Evolutionary conservation across 2,113 vertebrate genomes (phyloP).

Genomic region (Potamarius usumacintae): DNA sequence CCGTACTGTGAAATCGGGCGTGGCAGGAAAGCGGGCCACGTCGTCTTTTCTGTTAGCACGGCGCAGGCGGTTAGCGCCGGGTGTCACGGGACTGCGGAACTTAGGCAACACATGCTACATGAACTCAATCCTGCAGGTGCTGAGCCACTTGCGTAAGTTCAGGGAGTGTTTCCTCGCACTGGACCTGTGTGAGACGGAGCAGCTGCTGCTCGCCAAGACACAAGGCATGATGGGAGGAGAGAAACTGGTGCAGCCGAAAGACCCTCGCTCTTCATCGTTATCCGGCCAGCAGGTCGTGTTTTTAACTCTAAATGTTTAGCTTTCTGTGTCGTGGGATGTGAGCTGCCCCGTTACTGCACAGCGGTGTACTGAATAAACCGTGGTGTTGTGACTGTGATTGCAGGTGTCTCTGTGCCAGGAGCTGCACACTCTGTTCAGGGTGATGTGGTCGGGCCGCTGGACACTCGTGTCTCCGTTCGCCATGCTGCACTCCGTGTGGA

Average conservation of each 20-base stretch:
- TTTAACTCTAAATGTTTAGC: not conserved
- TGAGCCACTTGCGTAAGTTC: conserved; percentile 98
- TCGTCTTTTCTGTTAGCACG: conserved; percentile 70
- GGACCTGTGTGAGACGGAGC: conserved; percentile 91
- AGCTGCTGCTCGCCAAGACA: conserved; percentile 84
- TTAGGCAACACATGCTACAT: conserved; percentile 98
- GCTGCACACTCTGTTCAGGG: conserved; percentile 95
- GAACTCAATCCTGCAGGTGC: conserved; percentile 99
- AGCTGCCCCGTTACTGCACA: not conserved
- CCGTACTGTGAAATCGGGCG: conserved; percentile 56
- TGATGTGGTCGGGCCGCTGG: conserved; percentile 99
- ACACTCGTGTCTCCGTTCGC: conserved; percentile 95
- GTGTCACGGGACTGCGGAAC: conserved; percentile 94
- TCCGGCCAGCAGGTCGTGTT: conserved; percentile 15
- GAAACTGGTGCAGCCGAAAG: conserved; percentile 91
- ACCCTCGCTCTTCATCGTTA: conserved; percentile 78
- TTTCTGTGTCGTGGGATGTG: not conserved
- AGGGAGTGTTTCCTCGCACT: conserved; percentile 96
- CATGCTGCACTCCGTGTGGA: conserved; percentile 99
- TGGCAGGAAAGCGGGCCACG: conserved; percentile 63
- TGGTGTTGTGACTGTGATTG: not conserved
- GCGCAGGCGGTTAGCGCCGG: conserved; percentile 83
- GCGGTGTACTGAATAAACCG: too few species aligned
- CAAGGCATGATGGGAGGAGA: conserved; percentile 72
- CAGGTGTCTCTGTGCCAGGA: conserved; percentile 96